phyloP scores from a whole-genome alignment of 2,113 vertebrate species.

The Pardalotus punctatus region DNA sequence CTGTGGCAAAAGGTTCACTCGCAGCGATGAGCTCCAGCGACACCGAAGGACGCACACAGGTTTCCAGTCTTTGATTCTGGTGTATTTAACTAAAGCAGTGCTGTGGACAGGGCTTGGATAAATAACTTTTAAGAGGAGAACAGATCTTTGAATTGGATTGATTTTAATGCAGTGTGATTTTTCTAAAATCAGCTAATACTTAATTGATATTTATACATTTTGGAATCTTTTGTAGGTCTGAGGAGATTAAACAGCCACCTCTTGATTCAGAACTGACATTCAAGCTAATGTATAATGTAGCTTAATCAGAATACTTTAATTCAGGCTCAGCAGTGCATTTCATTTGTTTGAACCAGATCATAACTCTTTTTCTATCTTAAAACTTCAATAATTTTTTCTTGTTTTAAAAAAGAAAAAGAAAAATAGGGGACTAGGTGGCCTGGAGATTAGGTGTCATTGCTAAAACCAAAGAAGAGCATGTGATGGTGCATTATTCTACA shows the following conservation, averaged over 20 bases:
- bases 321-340: background rate
- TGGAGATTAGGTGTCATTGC: background rate
- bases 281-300: background rate
- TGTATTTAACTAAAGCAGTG: background rate
- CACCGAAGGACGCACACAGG: slow-evolving; percentile 99
- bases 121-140: background rate
- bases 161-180: background rate
- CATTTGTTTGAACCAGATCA: background rate
- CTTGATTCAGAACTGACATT: background rate
- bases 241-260: background rate
- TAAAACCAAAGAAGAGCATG: background rate
- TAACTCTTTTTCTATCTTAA: background rate
- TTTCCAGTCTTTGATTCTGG: slow-evolving; percentile 68
- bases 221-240: background rate
- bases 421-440: background rate
- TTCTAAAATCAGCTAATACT: background rate
- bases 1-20: slow-evolving; percentile 98
- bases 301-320: background rate
- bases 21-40: slow-evolving; percentile 96
- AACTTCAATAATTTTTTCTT: background rate
- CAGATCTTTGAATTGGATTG: background rate
- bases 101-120: background rate
- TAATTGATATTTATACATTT: background rate
- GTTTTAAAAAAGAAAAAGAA: background rate
- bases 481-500: background rate